A percentile compares a stretch with the other conserved stretches of the same genome.
Conservation (phyloP, 92 coral and sea anemone species). For the Parazoanthus atlanticus region DNA sequence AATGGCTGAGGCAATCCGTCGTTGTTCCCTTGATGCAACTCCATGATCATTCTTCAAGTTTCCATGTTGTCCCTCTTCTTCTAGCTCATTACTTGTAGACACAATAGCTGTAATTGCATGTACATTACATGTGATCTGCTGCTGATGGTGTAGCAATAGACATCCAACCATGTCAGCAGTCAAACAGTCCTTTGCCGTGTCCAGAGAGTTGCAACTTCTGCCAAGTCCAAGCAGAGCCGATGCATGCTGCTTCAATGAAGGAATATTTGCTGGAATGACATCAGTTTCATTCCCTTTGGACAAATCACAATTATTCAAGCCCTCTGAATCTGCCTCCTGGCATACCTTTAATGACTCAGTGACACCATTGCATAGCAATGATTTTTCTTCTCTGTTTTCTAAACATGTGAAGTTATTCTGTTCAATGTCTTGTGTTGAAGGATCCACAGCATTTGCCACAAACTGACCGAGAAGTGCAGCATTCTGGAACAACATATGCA, state of each 20-base stretch:
- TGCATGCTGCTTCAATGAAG: conserved; percentile 44
- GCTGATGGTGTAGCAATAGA: conserved; percentile 81
- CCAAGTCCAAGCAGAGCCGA: conserved; percentile 55
- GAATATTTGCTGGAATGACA: conserved; percentile 37
- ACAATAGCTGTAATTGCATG: conserved; percentile 95
- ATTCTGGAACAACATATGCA: conserved; percentile 52
- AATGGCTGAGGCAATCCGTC: conserved; percentile 86
- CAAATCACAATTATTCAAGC: conserved; percentile 14
- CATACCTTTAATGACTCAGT: conserved; percentile 35
- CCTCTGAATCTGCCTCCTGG: conserved; percentile 13
- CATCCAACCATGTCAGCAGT: conserved; percentile 81
- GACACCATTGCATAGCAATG: conserved; percentile 36
- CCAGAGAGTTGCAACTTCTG: conserved; percentile 14
- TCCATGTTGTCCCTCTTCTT: conserved; percentile 43
- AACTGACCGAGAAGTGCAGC: conserved; percentile 83
- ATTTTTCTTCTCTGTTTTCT: conserved; percentile 47
- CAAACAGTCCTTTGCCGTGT: conserved; percentile 42
- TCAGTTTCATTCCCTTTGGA: conserved; percentile 37
- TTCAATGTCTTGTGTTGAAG: neutral
- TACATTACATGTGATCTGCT: conserved; percentile 96
- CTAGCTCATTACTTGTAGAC: conserved; percentile 54
- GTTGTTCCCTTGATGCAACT: conserved; percentile 81
- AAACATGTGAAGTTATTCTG: conserved; percentile 3
- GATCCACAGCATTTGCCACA: conserved; percentile 55
- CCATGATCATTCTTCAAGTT: conserved; percentile 57